Base-by-base conservation (phyloP, 2,888 invertebrate species). In the Acanthosoma haemorrhoidale region DNA sequence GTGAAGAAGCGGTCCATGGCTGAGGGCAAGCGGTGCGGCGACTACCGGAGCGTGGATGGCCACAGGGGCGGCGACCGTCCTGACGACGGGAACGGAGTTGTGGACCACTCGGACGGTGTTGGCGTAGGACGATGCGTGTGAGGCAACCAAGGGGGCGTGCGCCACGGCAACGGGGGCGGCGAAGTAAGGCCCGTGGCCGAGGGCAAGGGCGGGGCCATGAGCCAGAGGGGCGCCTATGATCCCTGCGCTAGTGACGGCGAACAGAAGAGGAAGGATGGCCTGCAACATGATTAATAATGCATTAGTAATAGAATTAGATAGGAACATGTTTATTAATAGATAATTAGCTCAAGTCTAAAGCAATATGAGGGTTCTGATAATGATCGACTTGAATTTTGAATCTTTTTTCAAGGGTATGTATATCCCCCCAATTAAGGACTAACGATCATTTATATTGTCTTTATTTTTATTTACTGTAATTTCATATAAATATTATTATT, bases 51-150 rank as follows among this genome's bases (percentile, higher is more conserved):
- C 69, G 31, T 70, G 67, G 57, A 76, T 34, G 71, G 80, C 80
- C 76, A 79, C 76, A 68, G 80, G 78, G 76, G 80, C 29, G 77
- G 81, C 80, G 31, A 76, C 78, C 21, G 71, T 70, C 70, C 72
- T 74, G 11, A 76, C 78, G 51, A 76, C 79, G 2, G 78, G 82
- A 4, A 85, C 82, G 6, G 84, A 84, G 9, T 86, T 79, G 1
- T 84, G 84, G 75, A 74, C 78, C 77, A 71, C 79, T 75, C 88
- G 86, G 80, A 75, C 75, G 61, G 87, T 85, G 74, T 85, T 82
- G 6, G 84, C 83, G 1, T 84, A 83, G 1, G 76, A 75, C 21
- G 74, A 71, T 11, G 75, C 75, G 0, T 84, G 83, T 1, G 76
- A 74, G 16, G 74, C 70, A 6, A 75, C 75, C 6, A 71, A 69